Evolutionary conservation across 2,113 vertebrate genomes (phyloP).

Genomic region (Calidris pygmaea): DNA sequence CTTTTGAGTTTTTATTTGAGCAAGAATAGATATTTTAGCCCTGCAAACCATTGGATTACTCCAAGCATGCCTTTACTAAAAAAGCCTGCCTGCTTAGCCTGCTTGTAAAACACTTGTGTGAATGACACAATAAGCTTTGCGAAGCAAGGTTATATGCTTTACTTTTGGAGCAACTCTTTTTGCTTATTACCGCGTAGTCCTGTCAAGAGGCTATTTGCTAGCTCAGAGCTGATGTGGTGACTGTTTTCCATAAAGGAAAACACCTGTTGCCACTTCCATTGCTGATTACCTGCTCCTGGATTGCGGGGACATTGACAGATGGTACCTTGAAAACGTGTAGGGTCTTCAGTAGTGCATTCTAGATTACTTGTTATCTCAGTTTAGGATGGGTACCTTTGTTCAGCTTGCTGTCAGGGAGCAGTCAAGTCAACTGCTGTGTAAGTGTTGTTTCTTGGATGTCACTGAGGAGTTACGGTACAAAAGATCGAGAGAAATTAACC

Average conservation of each 20-base stretch:
- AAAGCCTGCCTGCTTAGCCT: background rate
- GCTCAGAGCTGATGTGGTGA: background rate
- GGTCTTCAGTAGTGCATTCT: background rate
- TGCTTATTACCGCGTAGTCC: background rate
- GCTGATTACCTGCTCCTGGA: background rate
- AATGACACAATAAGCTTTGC: background rate
- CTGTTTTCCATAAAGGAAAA: background rate
- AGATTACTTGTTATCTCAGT: background rate
- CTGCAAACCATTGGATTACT: background rate
- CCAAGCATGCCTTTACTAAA: background rate
- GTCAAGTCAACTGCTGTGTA: background rate
- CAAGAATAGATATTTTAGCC: background rate
- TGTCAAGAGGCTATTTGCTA: background rate
- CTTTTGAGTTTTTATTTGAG: background rate
- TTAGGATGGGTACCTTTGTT: background rate
- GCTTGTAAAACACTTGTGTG: background rate
- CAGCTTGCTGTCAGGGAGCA: background rate
- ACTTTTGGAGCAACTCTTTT: background rate
- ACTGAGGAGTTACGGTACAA: background rate
- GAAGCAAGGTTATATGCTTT: background rate
- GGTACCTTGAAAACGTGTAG: background rate
- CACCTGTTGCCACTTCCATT: background rate
- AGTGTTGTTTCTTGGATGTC: background rate
- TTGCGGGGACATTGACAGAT: background rate
- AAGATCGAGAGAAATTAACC: background rate